Conservation (phyloP, 1,140 invertebrate species). For the Drosophila tsacasi region DNA sequence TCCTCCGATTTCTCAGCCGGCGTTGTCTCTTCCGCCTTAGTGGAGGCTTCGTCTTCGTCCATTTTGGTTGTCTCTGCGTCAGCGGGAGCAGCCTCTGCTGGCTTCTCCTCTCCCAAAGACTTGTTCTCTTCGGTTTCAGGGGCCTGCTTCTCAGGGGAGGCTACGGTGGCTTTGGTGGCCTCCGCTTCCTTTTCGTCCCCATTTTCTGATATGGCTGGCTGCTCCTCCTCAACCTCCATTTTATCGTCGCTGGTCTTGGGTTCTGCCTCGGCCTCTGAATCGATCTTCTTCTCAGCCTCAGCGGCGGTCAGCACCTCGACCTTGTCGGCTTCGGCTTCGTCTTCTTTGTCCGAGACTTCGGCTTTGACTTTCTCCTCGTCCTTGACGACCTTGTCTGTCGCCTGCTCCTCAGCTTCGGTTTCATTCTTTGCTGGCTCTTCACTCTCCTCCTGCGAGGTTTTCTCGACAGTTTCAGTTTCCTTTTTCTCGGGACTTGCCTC, state of each 20-base stretch:
- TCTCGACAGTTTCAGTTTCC: constrained; percentile 12
- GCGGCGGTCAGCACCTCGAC: constrained; percentile 34
- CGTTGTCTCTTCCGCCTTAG: constrained; percentile 9
- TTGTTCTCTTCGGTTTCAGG: constrained; percentile 14
- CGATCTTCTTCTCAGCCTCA: constrained; percentile 22
- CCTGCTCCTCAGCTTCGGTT: constrained; percentile 86
- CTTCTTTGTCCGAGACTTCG: constrained; percentile 18
- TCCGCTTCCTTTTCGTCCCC: constrained; percentile 51
- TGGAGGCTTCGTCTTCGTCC: constrained; percentile 15
- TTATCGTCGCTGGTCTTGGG: constrained; percentile 35
- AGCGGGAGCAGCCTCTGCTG: not conserved
- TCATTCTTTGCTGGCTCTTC: constrained; percentile 86
- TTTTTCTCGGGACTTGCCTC: constrained; percentile 42
- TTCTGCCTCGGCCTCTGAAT: constrained; percentile 18
- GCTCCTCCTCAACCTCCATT: constrained; percentile 55
- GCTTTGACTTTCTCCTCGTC: constrained; percentile 85
- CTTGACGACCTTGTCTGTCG: constrained; percentile 63
- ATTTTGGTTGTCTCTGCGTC: constrained; percentile 16
- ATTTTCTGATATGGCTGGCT: constrained; percentile 55
- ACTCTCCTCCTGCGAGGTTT: constrained; percentile 77
- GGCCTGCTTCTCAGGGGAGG: constrained; percentile 11
- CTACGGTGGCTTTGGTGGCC: not conserved
- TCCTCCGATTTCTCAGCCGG: not conserved
- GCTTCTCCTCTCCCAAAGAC: constrained; percentile 15
- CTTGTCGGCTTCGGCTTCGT: not conserved